These are phyloP conservation scores for Platerodrilus igneus DNA, from an alignment of 2,888 invertebrate genomes.

Conservation along the genomic window DNA sequence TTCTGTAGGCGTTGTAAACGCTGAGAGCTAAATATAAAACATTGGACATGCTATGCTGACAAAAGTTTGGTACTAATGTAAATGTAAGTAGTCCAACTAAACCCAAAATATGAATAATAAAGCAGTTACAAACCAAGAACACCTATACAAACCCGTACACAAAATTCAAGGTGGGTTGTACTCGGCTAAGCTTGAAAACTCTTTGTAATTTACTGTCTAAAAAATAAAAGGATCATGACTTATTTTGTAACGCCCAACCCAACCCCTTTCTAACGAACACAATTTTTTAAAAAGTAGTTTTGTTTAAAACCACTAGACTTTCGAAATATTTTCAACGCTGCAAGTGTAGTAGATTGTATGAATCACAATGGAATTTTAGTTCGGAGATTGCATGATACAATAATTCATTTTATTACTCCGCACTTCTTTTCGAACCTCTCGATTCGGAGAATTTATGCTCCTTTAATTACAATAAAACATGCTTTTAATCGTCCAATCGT, in stretches of 20 bases:
- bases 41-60: too few species aligned
- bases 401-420: conserved; percentile 17
- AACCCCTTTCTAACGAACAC: conserved; percentile 22
- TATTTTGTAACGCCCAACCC: conserved; percentile 23
- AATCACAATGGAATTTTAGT: conserved; percentile 7
- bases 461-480: conserved; percentile 33
- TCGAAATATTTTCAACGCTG: conserved; percentile 1
- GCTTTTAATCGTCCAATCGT: conserved; percentile 24
- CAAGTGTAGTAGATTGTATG: conserved; percentile 12
- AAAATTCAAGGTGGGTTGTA: too few species aligned
- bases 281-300: conserved; percentile 10
- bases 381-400: conserved; percentile 15
- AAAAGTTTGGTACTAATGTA: too few species aligned
- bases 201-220: conserved; percentile 19
- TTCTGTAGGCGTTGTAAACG: too few species aligned
- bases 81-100: too few species aligned
- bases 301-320: not conserved
- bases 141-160: too few species aligned
- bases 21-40: too few species aligned
- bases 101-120: too few species aligned
- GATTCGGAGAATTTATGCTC: conserved; percentile 26
- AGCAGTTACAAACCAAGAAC: too few species aligned
- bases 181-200: too few species aligned
- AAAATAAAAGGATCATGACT: conserved; percentile 21
- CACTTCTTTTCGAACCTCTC: conserved; percentile 14